Conservation (phyloP, 92 coral and sea anemone genomes). For the Heliopora coerulea region DNA sequence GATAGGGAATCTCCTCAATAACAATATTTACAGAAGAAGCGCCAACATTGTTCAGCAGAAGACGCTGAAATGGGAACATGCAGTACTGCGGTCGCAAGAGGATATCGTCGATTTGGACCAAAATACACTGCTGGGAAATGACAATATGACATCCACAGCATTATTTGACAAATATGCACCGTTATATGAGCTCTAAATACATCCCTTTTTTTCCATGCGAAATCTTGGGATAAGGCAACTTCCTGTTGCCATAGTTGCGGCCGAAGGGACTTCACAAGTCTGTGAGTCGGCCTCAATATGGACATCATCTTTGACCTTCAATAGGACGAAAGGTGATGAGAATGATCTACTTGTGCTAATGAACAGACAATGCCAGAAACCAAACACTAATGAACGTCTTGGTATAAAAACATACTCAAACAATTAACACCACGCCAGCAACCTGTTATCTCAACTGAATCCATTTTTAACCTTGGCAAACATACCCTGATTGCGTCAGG, state of each 20-base stretch:
- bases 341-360: neutral
- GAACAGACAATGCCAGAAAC: conserved; percentile 6
- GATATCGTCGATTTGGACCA: too few relatives aligned
- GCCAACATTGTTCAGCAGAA: neutral
- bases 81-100: too few relatives aligned
- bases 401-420: conserved; percentile 20
- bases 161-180: too few relatives aligned
- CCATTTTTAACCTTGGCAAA: neutral
- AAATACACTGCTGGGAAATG: too few relatives aligned
- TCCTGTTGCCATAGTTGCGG: neutral
- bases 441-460: conserved; percentile 11
- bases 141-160: too few relatives aligned
- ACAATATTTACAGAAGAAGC: neutral
- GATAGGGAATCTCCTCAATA: neutral
- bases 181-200: too few relatives aligned
- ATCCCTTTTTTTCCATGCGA: too few relatives aligned
- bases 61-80: too few relatives aligned
- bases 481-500: neutral
- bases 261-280: too few relatives aligned
- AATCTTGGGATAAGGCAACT: neutral
- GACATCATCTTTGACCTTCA: neutral
- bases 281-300: neutral
- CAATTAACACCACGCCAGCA: conserved; percentile 26
- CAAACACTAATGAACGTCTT: conserved; percentile 4
- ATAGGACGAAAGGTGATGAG: neutral